phyloP scores from a whole-genome alignment of 2,888 invertebrate genomes.

The Dicranocentrus wangi region DNA sequence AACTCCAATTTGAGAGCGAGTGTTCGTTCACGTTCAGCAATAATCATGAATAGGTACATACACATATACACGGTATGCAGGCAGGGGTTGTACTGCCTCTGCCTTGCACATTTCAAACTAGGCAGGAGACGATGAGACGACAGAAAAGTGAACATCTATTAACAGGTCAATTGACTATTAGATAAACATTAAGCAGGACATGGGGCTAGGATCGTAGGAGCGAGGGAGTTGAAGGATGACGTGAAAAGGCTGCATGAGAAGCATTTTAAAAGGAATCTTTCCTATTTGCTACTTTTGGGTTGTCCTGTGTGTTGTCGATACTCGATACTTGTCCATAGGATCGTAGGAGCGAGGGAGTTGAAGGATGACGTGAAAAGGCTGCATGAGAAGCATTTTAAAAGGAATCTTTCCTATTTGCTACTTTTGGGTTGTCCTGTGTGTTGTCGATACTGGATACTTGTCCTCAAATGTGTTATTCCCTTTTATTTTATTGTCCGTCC shows the following conservation, averaged over 20 bases:
- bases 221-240: constrained; percentile 1
- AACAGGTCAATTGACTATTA: constrained; percentile 57
- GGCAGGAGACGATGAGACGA: too few relatives aligned
- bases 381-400: constrained; percentile 38
- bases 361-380: neutral
- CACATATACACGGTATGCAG: too few relatives aligned
- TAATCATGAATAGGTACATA: too few relatives aligned
- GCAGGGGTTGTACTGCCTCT: too few relatives aligned
- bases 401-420: constrained; percentile 20
- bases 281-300: neutral
- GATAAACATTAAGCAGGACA: constrained; percentile 40
- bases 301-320: constrained; percentile 8
- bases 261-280: constrained; percentile 48
- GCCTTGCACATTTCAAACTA: too few relatives aligned
- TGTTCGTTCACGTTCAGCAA: too few relatives aligned
- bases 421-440: constrained; percentile 7
- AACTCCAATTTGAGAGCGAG: too few relatives aligned
- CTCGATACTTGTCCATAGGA: too few relatives aligned
- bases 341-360: constrained; percentile 12
- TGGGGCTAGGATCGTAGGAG: constrained; percentile 24
- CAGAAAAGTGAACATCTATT: constrained; percentile 28
- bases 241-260: neutral
- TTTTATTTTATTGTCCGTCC: too few relatives aligned
- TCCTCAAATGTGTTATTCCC: too few relatives aligned
- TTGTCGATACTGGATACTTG: constrained; percentile 16